These are phyloP conservation scores for Scaptomyza polygonia DNA, from an alignment of 2,888 invertebrate genomes.

Conservation along the genomic window DNA sequence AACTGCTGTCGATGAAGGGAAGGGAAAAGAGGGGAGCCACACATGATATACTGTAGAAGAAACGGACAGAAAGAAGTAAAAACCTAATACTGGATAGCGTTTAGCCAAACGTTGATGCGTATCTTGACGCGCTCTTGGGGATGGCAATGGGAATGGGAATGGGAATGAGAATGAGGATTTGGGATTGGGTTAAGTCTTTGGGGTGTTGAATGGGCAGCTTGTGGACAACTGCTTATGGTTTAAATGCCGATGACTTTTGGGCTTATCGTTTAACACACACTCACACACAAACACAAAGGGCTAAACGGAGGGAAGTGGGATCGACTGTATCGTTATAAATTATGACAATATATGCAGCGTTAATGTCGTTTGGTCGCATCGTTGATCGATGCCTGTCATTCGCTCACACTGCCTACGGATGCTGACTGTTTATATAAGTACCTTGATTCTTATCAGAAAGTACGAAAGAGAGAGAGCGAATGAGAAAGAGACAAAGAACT, in stretches of 20 bases:
- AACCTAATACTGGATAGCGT: constrained; percentile 65
- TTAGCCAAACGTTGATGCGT: constrained; percentile 77
- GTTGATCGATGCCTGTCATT: constrained; percentile 78
- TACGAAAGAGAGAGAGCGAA: not conserved
- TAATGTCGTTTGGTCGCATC: constrained; percentile 77
- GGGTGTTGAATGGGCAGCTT: constrained; percentile 58
- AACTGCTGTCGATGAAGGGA: constrained; percentile 12
- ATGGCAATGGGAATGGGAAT: constrained; percentile 28
- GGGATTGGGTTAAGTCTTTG: constrained; percentile 54
- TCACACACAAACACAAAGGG: constrained; percentile 45
- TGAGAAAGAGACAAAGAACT: constrained; percentile 1
- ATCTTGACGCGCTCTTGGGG: constrained; percentile 63
- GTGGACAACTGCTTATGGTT: constrained; percentile 61
- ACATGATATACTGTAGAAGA: constrained; percentile 16
- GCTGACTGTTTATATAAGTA: constrained; percentile 77
- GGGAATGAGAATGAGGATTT: constrained; percentile 29
- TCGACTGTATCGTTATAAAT: constrained; percentile 70
- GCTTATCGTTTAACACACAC: constrained; percentile 60
- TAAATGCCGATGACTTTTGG: constrained; percentile 76
- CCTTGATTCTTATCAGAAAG: constrained; percentile 64
- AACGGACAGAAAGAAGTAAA: constrained; percentile 34
- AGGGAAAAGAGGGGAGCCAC: constrained; percentile 1
- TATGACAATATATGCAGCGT: constrained; percentile 84
- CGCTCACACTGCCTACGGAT: constrained; percentile 54
- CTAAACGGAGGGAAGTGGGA: not conserved